phyloP scores from a whole-genome alignment of 2,113 vertebrate genomes.

The Plecotus auritus region DNA sequence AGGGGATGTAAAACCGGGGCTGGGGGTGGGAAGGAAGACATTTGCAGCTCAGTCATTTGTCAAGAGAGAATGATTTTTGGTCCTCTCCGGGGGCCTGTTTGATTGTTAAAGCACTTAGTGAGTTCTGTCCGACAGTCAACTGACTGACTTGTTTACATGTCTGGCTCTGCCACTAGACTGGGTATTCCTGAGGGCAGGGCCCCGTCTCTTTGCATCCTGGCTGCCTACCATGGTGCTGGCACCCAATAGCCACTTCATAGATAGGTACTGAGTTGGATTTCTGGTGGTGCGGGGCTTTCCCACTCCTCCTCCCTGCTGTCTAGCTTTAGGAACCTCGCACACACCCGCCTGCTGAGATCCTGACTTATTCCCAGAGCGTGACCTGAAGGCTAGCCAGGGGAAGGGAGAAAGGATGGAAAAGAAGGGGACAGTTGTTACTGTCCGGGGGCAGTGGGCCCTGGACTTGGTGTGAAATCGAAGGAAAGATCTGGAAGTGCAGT shows the following conservation, averaged over 20 bases:
- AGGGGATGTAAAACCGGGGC: not conserved
- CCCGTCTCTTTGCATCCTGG: not conserved
- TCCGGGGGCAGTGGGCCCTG: not conserved
- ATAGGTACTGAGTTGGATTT: not conserved
- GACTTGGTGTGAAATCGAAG: not conserved
- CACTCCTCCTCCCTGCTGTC: not conserved
- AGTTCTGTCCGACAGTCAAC: not conserved
- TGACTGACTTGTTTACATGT: constrained; percentile 34
- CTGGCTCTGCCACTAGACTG: not conserved
- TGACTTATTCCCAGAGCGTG: not conserved
- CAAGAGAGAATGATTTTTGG: not conserved
- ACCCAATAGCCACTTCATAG: not conserved
- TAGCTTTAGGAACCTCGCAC: not conserved
- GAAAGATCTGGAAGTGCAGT: not conserved
- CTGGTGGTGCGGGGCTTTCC: not conserved
- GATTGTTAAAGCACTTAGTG: not conserved
- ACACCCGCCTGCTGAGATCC: not conserved
- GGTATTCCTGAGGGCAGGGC: constrained; percentile 13
- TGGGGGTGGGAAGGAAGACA: not conserved
- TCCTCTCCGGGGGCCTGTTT: not conserved
- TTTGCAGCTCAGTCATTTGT: not conserved
- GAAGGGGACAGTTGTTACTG: not conserved
- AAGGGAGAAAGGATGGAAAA: not conserved
- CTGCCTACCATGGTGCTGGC: not conserved
- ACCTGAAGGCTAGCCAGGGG: not conserved